These are phyloP conservation scores for Brachionichthys hirsutus DNA, from an alignment of 2,113 vertebrate genomes.

Conservation along the genomic window DNA sequence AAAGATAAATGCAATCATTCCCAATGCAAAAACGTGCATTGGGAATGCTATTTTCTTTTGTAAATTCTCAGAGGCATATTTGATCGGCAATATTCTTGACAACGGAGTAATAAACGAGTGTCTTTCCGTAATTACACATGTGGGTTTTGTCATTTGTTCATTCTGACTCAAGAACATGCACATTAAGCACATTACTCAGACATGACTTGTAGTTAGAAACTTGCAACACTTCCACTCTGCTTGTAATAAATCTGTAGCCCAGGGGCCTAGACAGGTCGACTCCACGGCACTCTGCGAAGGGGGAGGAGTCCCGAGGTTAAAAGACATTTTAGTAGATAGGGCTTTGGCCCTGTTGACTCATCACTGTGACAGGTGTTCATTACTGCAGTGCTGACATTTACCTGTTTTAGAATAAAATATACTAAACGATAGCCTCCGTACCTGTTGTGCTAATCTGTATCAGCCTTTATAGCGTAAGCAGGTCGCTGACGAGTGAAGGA, in stretches of 20 bases:
- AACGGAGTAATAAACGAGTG: too few relatives aligned
- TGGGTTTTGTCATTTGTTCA: too few relatives aligned
- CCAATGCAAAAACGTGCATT: slow-evolving; percentile 5
- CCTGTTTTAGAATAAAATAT: neutral
- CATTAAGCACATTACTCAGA: slow-evolving; percentile 4
- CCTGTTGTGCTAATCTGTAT: slow-evolving; percentile 3
- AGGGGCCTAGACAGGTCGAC: slow-evolving; percentile 60
- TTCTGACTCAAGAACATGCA: neutral
- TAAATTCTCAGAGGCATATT: too few relatives aligned
- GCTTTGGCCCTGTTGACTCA: slow-evolving; percentile 24
- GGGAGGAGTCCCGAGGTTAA: slow-evolving; percentile 19
- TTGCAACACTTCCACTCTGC: slow-evolving; percentile 32
- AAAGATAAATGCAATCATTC: slow-evolving; percentile 1
- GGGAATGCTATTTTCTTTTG: too few relatives aligned
- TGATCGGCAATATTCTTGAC: too few relatives aligned
- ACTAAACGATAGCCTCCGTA: slow-evolving; percentile 17
- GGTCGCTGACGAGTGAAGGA: too few relatives aligned
- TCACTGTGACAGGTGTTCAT: slow-evolving; percentile 15
- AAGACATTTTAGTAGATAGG: slow-evolving; percentile 16
- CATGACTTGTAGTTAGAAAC: slow-evolving; percentile 14
- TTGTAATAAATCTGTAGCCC: slow-evolving; percentile 46
- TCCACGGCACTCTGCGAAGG: slow-evolving; percentile 32
- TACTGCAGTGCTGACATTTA: slow-evolving; percentile 2
- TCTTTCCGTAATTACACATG: too few relatives aligned
- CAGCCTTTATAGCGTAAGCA: too few relatives aligned